Percentiles rank a stretch among this genome's conserved stretches.
These are phyloP conservation scores for Pinna nobilis DNA, from an alignment of 1,140 invertebrate species.

Conservation along the genomic window DNA sequence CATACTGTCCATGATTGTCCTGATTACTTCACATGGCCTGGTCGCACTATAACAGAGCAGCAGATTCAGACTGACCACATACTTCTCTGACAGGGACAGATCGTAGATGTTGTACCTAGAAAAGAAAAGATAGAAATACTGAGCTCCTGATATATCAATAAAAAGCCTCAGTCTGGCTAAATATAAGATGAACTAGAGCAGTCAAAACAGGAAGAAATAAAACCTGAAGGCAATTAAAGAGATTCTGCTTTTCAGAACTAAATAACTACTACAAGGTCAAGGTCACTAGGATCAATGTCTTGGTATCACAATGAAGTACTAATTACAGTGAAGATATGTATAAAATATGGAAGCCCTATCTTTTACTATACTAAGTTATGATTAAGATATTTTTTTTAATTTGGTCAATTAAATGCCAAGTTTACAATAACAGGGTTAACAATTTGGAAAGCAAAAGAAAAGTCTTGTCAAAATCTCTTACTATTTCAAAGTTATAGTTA, in stretches of 20 bases:
- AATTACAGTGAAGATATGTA: too few relatives aligned
- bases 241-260: too few relatives aligned
- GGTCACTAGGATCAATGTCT: not conserved
- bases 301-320: not conserved
- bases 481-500: not conserved
- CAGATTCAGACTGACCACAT: slow-evolving; percentile 1
- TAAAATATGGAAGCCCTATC: not conserved
- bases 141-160: too few relatives aligned
- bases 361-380: not conserved
- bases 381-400: not conserved
- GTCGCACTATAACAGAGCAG: slow-evolving; percentile 2
- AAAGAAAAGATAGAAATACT: not conserved
- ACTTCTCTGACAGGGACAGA: not conserved
- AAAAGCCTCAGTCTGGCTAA: too few relatives aligned
- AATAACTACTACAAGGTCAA: too few relatives aligned
- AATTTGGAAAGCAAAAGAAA: not conserved
- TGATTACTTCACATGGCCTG: not conserved
- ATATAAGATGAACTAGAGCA: too few relatives aligned
- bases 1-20: not conserved
- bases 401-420: not conserved
- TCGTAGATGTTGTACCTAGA: slow-evolving; percentile 14
- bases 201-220: too few relatives aligned
- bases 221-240: too few relatives aligned
- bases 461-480: not conserved
- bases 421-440: not conserved